Conservation (phyloP, 2,888 invertebrate species). For the Pimpla rufipes region DNA sequence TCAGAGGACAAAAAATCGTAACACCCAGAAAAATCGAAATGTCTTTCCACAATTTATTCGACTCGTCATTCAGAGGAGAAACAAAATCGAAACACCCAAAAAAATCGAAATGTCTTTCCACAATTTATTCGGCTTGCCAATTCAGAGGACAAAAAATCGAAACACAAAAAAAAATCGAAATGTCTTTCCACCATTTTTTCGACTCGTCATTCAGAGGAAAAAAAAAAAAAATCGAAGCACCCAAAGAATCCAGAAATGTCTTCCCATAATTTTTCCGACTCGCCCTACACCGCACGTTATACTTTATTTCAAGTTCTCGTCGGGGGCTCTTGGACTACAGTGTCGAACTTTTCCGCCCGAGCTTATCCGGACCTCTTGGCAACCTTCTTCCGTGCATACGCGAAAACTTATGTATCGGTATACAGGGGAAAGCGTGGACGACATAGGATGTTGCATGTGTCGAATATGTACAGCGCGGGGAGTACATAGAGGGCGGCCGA, state of each 20-base stretch:
- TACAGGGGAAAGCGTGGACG: background rate
- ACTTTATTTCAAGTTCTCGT: constrained; percentile 36
- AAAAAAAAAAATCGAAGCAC: background rate
- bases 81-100: too few species aligned
- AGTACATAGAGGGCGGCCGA: constrained; percentile 34
- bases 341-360: constrained; percentile 49
- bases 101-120: too few species aligned
- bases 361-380: constrained; percentile 23
- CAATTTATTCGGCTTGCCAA: too few species aligned
- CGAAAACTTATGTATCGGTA: background rate
- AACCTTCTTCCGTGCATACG: background rate
- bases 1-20: too few species aligned
- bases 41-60: too few species aligned
- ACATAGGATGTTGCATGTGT: constrained; percentile 6
- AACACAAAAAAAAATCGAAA: too few species aligned
- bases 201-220: too few species aligned
- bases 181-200: too few species aligned
- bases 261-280: background rate
- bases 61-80: too few species aligned
- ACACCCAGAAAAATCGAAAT: too few species aligned
- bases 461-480: background rate
- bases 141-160: too few species aligned
- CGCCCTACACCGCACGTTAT: background rate
- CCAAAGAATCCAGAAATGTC: background rate
- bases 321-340: constrained; percentile 14